phyloP scores from a whole-genome alignment of 2,113 vertebrate species.

The Pteropus alecto region DNA sequence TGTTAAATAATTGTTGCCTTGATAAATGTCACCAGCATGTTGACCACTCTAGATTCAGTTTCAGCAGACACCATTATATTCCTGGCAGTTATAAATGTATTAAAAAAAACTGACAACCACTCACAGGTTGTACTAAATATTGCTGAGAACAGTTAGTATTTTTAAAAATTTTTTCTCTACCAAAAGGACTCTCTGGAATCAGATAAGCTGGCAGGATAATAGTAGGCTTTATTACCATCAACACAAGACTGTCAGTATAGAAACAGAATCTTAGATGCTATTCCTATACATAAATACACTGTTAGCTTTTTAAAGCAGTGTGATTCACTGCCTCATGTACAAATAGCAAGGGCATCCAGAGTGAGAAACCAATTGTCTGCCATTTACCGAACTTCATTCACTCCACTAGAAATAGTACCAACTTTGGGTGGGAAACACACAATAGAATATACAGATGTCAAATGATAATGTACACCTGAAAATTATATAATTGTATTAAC shows the following conservation, averaged over 20 bases:
- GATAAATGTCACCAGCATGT: neutral
- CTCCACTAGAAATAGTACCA: neutral
- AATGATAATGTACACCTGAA: no score
- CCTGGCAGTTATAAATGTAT: neutral
- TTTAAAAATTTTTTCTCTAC: constrained; percentile 48
- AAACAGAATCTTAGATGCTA: constrained; percentile 44
- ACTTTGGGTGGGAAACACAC: neutral
- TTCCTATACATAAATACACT: constrained; percentile 43
- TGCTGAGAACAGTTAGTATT: neutral
- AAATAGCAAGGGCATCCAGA: constrained; percentile 24
- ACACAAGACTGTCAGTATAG: constrained; percentile 48
- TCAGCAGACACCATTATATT: neutral
- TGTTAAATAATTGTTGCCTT: neutral
- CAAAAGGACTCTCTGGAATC: constrained; percentile 2
- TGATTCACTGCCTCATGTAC: constrained; percentile 40
- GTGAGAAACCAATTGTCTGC: constrained; percentile 23
- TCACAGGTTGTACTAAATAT: neutral
- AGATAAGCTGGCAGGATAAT: constrained; percentile 46
- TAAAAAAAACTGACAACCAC: neutral
- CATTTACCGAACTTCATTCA: constrained; percentile 39
- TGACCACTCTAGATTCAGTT: neutral
- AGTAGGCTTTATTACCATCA: constrained; percentile 47
- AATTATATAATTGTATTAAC: no score
- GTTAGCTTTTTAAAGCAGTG: constrained; percentile 11
- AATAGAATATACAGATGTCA: no score